phyloP scores from a whole-genome alignment of 2,888 invertebrate genomes.

The Loripinus fragilis region DNA sequence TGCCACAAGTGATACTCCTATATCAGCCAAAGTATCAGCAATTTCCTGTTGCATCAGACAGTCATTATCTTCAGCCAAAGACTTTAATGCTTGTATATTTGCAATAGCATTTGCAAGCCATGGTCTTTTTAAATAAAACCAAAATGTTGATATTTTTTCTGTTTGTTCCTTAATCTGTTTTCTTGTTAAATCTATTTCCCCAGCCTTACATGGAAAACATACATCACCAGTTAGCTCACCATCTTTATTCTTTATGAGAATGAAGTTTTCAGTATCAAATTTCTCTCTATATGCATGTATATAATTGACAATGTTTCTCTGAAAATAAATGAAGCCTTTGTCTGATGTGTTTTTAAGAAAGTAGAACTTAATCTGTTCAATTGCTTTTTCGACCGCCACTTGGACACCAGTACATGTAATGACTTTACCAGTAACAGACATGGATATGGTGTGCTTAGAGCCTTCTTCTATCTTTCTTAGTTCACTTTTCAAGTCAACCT shows the following conservation, averaged over 20 bases:
- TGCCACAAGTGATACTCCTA: background rate
- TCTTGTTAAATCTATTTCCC: background rate
- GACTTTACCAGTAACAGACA: background rate
- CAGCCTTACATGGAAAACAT: background rate
- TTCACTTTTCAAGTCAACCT: background rate
- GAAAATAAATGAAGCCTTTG: background rate
- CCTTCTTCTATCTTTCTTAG: background rate
- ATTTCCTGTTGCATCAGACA: conserved; percentile 3
- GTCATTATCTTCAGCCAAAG: background rate
- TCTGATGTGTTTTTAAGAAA: background rate
- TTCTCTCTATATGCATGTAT: background rate
- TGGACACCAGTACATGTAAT: background rate
- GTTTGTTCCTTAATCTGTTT: background rate
- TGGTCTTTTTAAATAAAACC: background rate
- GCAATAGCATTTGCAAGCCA: background rate
- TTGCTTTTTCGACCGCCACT: background rate
- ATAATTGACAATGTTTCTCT: background rate
- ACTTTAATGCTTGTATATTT: background rate
- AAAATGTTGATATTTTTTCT: conserved; percentile 6
- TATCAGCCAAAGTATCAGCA: background rate
- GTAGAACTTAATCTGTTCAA: background rate
- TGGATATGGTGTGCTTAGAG: background rate
- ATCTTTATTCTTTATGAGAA: background rate
- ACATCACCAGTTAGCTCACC: background rate
- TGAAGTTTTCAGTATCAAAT: background rate